Base-by-base conservation (phyloP, 1,140 invertebrate species). In the Belonocnema kinseyi region DNA sequence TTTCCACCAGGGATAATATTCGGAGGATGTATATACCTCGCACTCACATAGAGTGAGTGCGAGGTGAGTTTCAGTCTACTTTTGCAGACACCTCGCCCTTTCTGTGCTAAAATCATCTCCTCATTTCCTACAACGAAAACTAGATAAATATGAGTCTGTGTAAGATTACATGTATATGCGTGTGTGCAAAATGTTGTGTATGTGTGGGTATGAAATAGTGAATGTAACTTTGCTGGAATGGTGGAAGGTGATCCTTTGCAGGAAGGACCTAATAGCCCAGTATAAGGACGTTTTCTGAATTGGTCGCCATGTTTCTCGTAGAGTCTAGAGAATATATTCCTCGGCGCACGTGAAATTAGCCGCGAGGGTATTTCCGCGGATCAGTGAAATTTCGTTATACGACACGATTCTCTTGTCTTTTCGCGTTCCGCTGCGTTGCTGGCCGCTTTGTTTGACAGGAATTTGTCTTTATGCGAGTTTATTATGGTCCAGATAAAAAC, bases 11-110 rank as follows among this genome's bases (percentile, higher is more conserved):
- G 52, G 5, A 17, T 17, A 54, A 17, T 54, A 54, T 54, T 4
- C 53, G 10, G 3, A 54, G 17, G 6, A 5, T 7, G 5, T 14
- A 53, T 11, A 16, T 53, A 53, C 14, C 52, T 53, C 26, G 26
- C 26, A 26, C 26, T 6, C 52, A 53, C n/a, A 53, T 53, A 53
- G 13, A 13, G 52, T 53, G 52, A 61, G 14, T 61, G 58, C 33
- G 58, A 61, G 13, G 40, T 66, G 58, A 66, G 58, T 61, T 61
- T 61, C 26, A 16, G 13, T 11, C 10, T 40, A 66, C 61, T 66
- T 66, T 66, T 66, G 14, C 33, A 66, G 61, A 66, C 61, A 66
- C 26, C 61, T 66, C 26, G 33, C 40, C 61, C 61, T 66, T 66
- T 66, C 61, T 66, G 33, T 66, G 61, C 61, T 66, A 46, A 66